phyloP scores from a whole-genome alignment of 2,888 invertebrate species.

The Doris montereyensis region DNA sequence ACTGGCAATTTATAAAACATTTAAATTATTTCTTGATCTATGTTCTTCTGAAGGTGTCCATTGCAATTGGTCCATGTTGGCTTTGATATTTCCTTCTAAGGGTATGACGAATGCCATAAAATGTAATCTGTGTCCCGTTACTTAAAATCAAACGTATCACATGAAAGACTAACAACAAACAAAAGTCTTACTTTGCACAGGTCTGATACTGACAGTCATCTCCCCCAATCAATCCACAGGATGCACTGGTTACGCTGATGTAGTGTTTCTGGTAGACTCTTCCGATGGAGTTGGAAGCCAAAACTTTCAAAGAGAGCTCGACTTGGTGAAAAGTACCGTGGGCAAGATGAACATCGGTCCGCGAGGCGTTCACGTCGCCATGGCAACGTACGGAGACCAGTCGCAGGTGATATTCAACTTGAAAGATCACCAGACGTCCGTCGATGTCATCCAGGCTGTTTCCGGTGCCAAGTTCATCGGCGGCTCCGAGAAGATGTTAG shows the following conservation, averaged over 20 bases:
- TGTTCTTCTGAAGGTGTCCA: too few species aligned
- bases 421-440: conserved; percentile 50
- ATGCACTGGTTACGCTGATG: conserved; percentile 59
- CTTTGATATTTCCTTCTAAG: too few species aligned
- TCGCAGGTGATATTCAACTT: conserved; percentile 59
- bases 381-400: conserved; percentile 54
- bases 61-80: too few species aligned
- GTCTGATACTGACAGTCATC: background rate
- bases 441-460: conserved; percentile 51
- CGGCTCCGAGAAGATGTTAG: conserved; percentile 52
- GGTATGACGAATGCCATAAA: too few species aligned
- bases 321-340: conserved; percentile 56
- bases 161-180: background rate
- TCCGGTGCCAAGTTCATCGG: conserved; percentile 52
- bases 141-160: too few species aligned
- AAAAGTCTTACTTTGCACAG: background rate
- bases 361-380: conserved; percentile 54
- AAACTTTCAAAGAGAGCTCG: conserved; percentile 56
- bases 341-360: conserved; percentile 55
- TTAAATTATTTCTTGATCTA: too few species aligned
- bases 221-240: conserved; percentile 45
- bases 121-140: too few species aligned
- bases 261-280: conserved; percentile 59
- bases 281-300: conserved; percentile 54
- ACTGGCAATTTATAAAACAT: too few species aligned